Conservation (phyloP, 2,113 vertebrate genomes). For the Dendropsophus ebraccatus region DNA sequence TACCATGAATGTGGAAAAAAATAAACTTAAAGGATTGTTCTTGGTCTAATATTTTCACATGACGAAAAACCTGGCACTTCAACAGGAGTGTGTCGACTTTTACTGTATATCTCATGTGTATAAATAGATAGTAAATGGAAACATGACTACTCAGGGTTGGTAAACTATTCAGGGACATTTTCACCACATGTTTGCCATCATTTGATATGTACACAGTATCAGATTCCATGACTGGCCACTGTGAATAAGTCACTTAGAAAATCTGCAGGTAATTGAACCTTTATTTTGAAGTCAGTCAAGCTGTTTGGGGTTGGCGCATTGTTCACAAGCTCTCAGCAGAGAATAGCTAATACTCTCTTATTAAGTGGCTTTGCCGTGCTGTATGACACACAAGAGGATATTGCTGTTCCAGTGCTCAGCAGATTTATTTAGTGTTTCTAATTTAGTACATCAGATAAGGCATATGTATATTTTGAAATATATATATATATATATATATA, state of each 20-base stretch:
- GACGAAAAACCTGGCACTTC: no score
- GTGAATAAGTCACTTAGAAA: not conserved
- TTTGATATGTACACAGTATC: not conserved
- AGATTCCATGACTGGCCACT: not conserved
- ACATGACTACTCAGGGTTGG: not conserved
- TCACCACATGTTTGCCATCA: not conserved
- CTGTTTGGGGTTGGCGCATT: conserved; percentile 15
- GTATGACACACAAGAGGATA: not conserved
- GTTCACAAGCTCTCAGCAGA: conserved; percentile 2
- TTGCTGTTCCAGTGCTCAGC: not conserved
- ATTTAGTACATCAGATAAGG: conserved; percentile 14
- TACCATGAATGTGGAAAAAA: no score
- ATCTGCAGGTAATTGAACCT: not conserved
- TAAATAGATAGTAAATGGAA: no score
- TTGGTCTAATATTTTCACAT: no score
- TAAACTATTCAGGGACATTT: not conserved
- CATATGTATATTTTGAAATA: not conserved
- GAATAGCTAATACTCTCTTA: conserved; percentile 17
- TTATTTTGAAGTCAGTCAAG: conserved; percentile 12
- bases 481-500: not conserved
- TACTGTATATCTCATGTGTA: no score
- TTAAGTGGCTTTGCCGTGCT: not conserved
- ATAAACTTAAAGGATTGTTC: no score
- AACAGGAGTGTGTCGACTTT: no score
- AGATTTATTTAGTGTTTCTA: conserved; percentile 10